Evolutionary conservation across 2,888 invertebrate genomes (phyloP), one percentile per base, ranked within the genome.

Genomic region (Acleris cristana): DNA sequence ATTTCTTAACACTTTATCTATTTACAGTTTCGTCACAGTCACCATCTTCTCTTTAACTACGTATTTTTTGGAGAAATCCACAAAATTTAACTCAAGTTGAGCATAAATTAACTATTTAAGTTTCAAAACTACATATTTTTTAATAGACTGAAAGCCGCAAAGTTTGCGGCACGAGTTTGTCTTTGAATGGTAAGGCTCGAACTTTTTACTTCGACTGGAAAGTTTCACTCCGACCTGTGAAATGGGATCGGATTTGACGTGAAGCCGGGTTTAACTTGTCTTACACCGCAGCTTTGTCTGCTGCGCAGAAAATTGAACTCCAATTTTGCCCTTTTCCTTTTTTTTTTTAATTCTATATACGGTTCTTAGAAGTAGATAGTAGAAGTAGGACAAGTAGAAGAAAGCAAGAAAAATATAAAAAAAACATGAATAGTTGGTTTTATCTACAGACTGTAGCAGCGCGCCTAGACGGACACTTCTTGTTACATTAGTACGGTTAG

Each of bases 41-140:
- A 34, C 4, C 34, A 10, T 10, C 34, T 34, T 34, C 6, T 26
- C 8, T 26, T 26, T 40, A 40, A 40, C 10, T 51, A 2, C 4
- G 18, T 7, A 18, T 2, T 26, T 52, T n/a, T n/a, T 16, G 6
- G 5, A 30, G 2, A 16, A 48, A 18, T 48, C 2, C 2, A 4
- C 18, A n/a, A 6, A 48, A 1, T 48, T 18, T 1, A 48, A n/a
- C 2, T 48, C 14, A 48, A 48, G 18, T 48, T 16, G 18, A 48
- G 18, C 18, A 58, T 67, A 67, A 63, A 67, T 67, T 62, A 67
- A 67, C 63, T 49, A 53, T 57, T 52, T n/a, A 26, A 57, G 56
- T 67, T 63, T 63, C 16, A 63, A 48, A 62, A 53, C 61, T 61
- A 48, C 30, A 10, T 49, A 18, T 67, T 67, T 62, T 63, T 63